These are phyloP conservation scores for Balaenoptera acutorostrata DNA, from an alignment of 2,113 vertebrate genomes.

Conservation along the genomic window DNA sequence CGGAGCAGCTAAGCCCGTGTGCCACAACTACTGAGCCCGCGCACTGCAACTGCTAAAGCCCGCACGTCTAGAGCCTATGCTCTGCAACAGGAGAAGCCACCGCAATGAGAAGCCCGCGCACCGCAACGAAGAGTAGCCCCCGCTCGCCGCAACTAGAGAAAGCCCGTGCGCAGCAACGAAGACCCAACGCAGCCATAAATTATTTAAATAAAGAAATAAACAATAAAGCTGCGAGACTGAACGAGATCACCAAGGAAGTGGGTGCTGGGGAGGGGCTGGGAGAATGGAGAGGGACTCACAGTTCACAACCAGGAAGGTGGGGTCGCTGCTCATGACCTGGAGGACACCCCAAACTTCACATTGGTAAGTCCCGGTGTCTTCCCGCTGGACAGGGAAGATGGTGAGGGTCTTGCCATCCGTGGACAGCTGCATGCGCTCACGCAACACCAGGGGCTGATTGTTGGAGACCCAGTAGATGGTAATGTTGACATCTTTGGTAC, in stretches of 20 bases:
- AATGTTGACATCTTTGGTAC: accelerated
- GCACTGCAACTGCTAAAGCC: no score
- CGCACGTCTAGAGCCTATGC: no score
- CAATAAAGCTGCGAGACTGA: background rate
- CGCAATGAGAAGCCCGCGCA: no score
- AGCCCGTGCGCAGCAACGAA: no score
- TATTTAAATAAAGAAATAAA: no score
- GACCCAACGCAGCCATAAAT: no score
- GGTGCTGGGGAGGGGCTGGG: background rate
- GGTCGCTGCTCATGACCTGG: background rate
- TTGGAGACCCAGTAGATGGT: background rate
- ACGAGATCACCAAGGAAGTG: background rate
- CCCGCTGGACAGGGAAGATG: background rate
- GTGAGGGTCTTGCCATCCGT: background rate
- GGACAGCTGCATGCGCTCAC: background rate
- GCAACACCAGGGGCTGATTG: accelerated
- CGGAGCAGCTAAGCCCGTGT: no score
- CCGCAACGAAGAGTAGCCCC: no score
- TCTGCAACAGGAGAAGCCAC: no score
- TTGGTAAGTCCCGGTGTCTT: background rate
- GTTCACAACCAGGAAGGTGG: background rate
- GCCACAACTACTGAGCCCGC: no score
- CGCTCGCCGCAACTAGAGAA: no score
- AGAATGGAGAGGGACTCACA: conserved; percentile 26
- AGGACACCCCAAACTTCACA: background rate